These are phyloP conservation scores for Rallus limicola DNA, from an alignment of 2,113 vertebrate species.

Conservation along the genomic window DNA sequence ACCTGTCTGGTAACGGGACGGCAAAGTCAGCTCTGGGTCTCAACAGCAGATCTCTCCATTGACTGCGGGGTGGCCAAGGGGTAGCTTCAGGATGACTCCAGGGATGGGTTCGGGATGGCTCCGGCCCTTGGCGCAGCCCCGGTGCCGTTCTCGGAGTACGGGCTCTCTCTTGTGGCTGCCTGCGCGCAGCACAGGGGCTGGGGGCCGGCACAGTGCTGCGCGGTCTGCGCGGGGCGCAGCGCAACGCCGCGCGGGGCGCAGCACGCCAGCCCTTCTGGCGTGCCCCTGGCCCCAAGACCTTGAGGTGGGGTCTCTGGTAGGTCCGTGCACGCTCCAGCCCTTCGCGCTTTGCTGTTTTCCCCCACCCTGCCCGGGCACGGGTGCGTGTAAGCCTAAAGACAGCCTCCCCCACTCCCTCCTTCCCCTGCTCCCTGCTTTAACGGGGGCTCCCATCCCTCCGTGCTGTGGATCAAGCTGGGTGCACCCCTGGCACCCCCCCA, in stretches of 20 bases:
- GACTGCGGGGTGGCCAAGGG: too few relatives aligned
- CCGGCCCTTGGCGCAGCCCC: background rate
- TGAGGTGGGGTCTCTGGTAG: fast-evolving
- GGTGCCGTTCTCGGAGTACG: background rate
- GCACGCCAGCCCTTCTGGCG: background rate
- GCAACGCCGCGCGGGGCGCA: too few relatives aligned
- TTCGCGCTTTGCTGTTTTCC: fast-evolving
- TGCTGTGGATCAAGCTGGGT: background rate
- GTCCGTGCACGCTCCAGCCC: fast-evolving
- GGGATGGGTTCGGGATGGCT: too few relatives aligned
- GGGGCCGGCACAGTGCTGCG: too few relatives aligned
- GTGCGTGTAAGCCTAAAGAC: fast-evolving
- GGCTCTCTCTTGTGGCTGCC: slow-evolving; percentile 62
- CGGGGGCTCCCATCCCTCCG: fast-evolving
- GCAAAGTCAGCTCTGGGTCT: background rate
- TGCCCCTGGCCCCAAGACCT: fast-evolving
- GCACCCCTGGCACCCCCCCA: background rate
- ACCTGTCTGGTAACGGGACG: background rate
- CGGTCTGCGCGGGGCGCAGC: background rate
- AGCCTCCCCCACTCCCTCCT: background rate
- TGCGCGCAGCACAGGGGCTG: background rate
- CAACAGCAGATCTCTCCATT: background rate
- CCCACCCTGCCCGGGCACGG: fast-evolving
- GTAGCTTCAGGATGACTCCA: too few relatives aligned
- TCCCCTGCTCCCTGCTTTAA: background rate